Percentiles rank a stretch among this genome's conserved stretches.
These are phyloP conservation scores for Ichneumoninae sp. DNA, from an alignment of 2,888 invertebrate species.

Conservation along the genomic window DNA sequence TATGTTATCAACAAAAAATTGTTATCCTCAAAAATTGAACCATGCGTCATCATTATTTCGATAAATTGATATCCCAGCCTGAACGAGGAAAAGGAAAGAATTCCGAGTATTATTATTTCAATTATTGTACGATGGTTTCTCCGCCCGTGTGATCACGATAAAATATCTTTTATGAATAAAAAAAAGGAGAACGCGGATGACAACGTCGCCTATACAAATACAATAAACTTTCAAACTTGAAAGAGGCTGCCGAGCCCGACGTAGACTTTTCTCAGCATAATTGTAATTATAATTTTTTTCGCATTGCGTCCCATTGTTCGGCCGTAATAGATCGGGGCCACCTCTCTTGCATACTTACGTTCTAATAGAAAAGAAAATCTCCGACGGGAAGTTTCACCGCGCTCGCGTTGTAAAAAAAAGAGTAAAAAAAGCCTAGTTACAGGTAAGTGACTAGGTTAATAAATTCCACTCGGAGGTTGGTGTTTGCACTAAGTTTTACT, in stretches of 20 bases:
- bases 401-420: conserved; percentile 26
- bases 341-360: conserved; percentile 54
- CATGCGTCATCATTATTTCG: not conserved
- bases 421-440: conserved; percentile 40
- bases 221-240: conserved; percentile 62
- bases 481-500: conserved; percentile 14
- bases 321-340: conserved; percentile 68
- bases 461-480: conserved; percentile 23
- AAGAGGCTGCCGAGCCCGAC: conserved; percentile 35
- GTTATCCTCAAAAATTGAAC: not conserved
- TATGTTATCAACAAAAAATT: not conserved
- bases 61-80: not conserved
- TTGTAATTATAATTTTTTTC: conserved; percentile 68
- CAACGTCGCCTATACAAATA: conserved; percentile 25
- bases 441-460: conserved; percentile 53
- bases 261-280: conserved; percentile 64
- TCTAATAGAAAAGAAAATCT: conserved; percentile 67
- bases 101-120: conserved; percentile 40
- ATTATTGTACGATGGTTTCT: conserved; percentile 58
- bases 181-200: conserved; percentile 54
- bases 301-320: conserved; percentile 67
- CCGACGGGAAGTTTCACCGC: conserved; percentile 63
- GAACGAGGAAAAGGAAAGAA: conserved; percentile 56
- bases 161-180: conserved; percentile 36
- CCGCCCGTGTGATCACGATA: conserved; percentile 46